Conservation (phyloP, 2,113 vertebrate species). For the Phyllopteryx taeniolatus region DNA sequence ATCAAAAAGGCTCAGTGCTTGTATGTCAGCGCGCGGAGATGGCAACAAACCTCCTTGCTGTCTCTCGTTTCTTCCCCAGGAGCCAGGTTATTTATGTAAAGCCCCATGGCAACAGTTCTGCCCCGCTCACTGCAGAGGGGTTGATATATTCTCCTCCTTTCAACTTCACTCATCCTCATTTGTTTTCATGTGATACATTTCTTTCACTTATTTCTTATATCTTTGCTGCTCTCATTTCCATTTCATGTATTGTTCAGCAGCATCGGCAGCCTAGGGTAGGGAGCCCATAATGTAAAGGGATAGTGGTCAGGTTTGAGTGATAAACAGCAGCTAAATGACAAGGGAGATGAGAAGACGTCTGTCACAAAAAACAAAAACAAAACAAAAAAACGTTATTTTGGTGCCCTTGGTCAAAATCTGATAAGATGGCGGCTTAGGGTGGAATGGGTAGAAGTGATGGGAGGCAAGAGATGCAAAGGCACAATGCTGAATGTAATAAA, state of each 20-base stretch:
- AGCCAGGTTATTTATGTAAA: slow-evolving; percentile 7
- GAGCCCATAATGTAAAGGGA: background rate
- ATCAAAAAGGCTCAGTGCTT: slow-evolving; percentile 1
- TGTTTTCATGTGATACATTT: background rate
- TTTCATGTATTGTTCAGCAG: background rate
- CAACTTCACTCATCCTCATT: background rate
- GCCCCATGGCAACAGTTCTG: slow-evolving; percentile 1
- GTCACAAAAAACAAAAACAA: too few relatives aligned
- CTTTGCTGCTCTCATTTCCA: background rate
- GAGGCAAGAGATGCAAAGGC: background rate
- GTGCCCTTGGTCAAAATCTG: background rate
- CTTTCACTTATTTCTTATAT: slow-evolving; percentile 10
- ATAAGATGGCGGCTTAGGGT: background rate
- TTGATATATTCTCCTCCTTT: slow-evolving; percentile 6
- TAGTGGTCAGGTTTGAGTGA: background rate
- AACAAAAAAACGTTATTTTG: background rate
- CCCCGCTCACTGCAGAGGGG: background rate
- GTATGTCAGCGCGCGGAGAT: background rate
- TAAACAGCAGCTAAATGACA: background rate
- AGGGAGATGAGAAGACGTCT: background rate
- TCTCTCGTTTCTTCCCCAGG: slow-evolving; percentile 1
- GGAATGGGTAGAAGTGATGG: background rate
- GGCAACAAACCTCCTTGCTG: slow-evolving; percentile 2
- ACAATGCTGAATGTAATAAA: background rate
- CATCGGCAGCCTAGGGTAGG: background rate